phyloP scores from a whole-genome alignment of 2,797 vertebrate genomes.

The Rhyacichthys aspro region DNA sequence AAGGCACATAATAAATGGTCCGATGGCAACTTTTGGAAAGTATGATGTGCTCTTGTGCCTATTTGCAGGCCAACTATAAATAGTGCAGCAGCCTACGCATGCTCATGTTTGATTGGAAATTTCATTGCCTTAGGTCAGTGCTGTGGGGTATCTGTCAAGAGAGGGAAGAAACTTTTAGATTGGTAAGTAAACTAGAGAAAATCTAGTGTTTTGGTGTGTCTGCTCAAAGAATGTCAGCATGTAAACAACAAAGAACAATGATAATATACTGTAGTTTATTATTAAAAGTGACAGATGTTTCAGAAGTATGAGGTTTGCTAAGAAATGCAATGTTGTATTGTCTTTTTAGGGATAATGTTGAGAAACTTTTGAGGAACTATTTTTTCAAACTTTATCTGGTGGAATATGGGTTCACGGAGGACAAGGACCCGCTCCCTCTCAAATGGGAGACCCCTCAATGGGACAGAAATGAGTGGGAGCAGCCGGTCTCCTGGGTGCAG shows the following conservation, averaged over 20 bases:
- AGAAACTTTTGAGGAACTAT: conserved; percentile 7
- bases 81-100: conserved; percentile 76
- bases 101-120: conserved; percentile 85
- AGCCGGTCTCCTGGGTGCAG: conserved; percentile 81
- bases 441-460: conserved; percentile 72
- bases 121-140: conserved; percentile 71
- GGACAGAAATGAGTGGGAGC: conserved; percentile 76
- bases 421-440: conserved; percentile 66
- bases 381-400: conserved; percentile 13
- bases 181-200: conserved; percentile 65
- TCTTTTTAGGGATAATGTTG: conserved; percentile 3
- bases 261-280: not conserved
- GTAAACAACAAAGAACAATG: conserved; percentile 7
- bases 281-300: not conserved
- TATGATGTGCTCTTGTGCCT: conserved; percentile 79
- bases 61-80: conserved; percentile 84
- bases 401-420: conserved; percentile 82
- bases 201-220: conserved; percentile 4
- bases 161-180: conserved; percentile 58
- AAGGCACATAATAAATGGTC: conserved; percentile 33
- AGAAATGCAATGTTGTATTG: not conserved
- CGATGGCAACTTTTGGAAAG: conserved; percentile 73
- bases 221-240: conserved; percentile 1
- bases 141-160: conserved; percentile 65
- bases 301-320: not conserved